phyloP scores from a whole-genome alignment of 2,797 vertebrate species.

The Onychomys arenicola region DNA sequence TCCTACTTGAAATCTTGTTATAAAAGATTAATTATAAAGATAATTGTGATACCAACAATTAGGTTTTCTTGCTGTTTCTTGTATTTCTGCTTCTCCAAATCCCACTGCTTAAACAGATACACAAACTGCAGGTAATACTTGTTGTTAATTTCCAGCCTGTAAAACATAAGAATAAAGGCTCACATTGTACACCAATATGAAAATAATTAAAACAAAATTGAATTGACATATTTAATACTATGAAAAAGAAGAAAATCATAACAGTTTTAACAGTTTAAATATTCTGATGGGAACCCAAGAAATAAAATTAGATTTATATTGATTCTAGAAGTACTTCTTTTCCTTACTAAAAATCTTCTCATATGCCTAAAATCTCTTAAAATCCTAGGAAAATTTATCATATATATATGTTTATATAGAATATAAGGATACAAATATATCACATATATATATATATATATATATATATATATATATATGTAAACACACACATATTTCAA shows the following conservation, averaged over 20 bases:
- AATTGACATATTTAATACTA: constrained; percentile 16
- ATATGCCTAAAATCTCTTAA: not conserved
- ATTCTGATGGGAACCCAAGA: constrained; percentile 40
- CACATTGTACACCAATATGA: constrained; percentile 25
- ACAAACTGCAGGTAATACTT: constrained; percentile 94
- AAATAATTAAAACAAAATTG: constrained; percentile 42
- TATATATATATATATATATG: not conserved
- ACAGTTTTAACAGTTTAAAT: not conserved
- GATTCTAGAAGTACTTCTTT: constrained; percentile 53
- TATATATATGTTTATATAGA: no score
- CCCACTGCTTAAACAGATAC: constrained; percentile 94
- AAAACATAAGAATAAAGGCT: constrained; percentile 68
- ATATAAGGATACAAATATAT: no score
- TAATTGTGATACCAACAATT: constrained; percentile 87
- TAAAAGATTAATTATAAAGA: constrained; percentile 22
- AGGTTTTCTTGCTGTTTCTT: constrained; percentile 95
- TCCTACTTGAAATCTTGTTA: not conserved
- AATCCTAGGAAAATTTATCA: constrained; percentile 4
- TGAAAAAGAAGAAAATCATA: constrained; percentile 21
- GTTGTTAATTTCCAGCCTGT: constrained; percentile 92
- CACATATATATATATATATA: not conserved
- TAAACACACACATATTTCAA: not conserved
- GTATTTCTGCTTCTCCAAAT: constrained; percentile 91
- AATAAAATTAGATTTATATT: constrained; percentile 43
- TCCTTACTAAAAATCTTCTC: not conserved